phyloP scores from a whole-genome alignment of 2,888 invertebrate species.

The Miltochrista miniata region DNA sequence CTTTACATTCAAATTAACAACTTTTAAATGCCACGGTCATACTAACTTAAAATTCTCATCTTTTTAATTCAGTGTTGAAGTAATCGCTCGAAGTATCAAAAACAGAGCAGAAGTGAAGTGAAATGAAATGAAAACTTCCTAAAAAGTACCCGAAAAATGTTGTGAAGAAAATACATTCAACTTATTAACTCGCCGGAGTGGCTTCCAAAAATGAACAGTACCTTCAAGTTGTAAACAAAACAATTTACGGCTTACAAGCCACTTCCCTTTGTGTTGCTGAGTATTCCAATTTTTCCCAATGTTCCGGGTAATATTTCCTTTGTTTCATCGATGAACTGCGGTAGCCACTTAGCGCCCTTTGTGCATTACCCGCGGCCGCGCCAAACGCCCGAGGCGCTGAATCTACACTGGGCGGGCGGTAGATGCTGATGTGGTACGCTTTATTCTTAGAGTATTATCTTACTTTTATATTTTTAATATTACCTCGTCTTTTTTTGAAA shows the following conservation, averaged over 20 bases:
- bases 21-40: too few species aligned
- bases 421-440: slow-evolving; percentile 9
- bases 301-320: slow-evolving; percentile 47
- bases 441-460: slow-evolving; percentile 8
- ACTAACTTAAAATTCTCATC: too few species aligned
- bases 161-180: background rate
- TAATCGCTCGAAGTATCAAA: too few species aligned
- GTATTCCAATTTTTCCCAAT: slow-evolving; percentile 44
- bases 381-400: slow-evolving; percentile 47
- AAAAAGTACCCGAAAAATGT: too few species aligned
- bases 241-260: slow-evolving; percentile 36
- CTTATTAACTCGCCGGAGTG: slow-evolving; percentile 13
- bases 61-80: too few species aligned
- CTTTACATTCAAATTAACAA: too few species aligned
- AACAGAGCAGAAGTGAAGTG: too few species aligned
- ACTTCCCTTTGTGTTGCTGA: slow-evolving; percentile 30
- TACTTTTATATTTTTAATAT: too few species aligned
- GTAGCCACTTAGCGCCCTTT: slow-evolving; percentile 67
- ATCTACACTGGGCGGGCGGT: slow-evolving; percentile 21
- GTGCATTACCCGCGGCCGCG: slow-evolving; percentile 63
- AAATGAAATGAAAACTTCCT: too few species aligned
- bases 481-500: too few species aligned
- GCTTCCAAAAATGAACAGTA: slow-evolving; percentile 22
- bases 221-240: slow-evolving; percentile 34
- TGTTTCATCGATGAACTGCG: slow-evolving; percentile 61